phyloP scores from a whole-genome alignment of 2,113 vertebrate species.

The Pandion haliaetus region DNA sequence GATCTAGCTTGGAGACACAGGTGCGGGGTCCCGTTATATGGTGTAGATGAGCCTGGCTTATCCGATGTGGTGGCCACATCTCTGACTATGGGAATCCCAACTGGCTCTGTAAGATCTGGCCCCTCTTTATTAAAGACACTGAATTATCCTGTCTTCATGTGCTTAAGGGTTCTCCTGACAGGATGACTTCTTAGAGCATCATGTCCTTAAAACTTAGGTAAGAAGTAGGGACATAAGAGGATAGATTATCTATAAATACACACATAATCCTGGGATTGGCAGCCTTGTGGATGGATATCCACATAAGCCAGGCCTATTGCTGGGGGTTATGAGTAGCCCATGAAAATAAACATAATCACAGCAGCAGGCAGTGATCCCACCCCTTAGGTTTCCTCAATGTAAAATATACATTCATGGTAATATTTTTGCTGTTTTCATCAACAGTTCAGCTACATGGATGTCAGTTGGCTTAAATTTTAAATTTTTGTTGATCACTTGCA shows the following conservation, averaged over 20 bases:
- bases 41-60: background rate
- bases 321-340: background rate
- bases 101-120: background rate
- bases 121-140: background rate
- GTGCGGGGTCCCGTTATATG: fast-evolving
- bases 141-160: background rate
- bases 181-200: background rate
- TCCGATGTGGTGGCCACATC: background rate
- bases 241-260: background rate
- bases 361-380: background rate
- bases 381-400: background rate
- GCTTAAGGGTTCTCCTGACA: background rate
- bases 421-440: background rate
- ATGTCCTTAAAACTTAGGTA: background rate
- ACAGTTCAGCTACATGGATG: background rate
- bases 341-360: background rate
- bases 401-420: background rate
- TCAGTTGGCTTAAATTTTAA: background rate
- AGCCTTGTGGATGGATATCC: background rate
- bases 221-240: background rate
- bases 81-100: background rate
- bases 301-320: background rate
- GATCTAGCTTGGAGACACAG: background rate
- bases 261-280: background rate
- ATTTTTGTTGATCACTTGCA: background rate